phyloP scores from a whole-genome alignment of 2,888 invertebrate species.

The Himalopsyche kuldschensis region DNA sequence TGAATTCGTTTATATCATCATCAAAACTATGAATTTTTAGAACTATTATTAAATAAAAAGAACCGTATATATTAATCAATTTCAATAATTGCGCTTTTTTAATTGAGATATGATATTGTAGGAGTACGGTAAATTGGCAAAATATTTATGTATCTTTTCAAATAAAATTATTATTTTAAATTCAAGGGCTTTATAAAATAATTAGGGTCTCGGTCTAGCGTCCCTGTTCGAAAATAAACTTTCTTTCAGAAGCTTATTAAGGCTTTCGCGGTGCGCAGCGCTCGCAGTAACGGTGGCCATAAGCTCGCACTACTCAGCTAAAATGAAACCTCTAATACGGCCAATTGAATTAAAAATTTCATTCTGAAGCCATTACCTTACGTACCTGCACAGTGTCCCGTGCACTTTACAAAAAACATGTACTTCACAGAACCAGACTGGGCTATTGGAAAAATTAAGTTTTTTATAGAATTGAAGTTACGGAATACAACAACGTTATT shows the following conservation, averaged over 20 bases:
- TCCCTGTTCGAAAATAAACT: slow-evolving; percentile 10
- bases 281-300: slow-evolving; percentile 22
- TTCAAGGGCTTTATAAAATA: neutral
- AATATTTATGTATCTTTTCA: too few relatives aligned
- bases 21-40: too few relatives aligned
- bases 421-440: neutral
- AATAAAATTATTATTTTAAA: neutral
- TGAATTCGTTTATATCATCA: too few relatives aligned
- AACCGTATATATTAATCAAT: too few relatives aligned
- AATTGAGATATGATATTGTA: too few relatives aligned
- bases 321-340: slow-evolving; percentile 37
- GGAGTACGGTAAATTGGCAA: too few relatives aligned
- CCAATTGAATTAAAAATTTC: slow-evolving; percentile 39
- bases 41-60: too few relatives aligned
- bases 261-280: slow-evolving; percentile 20
- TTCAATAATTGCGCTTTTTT: too few relatives aligned
- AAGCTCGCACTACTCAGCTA: slow-evolving; percentile 34
- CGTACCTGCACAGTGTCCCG: slow-evolving; percentile 31
- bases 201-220: neutral
- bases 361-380: slow-evolving; percentile 26
- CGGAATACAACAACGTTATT: too few relatives aligned
- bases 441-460: neutral
- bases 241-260: slow-evolving; percentile 29
- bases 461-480: neutral
- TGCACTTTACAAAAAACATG: neutral